Percentiles rank a stretch among this genome's conserved stretches.
Evolutionary conservation across 2,888 invertebrate species (phyloP).

Genomic region (Philhelius pedissequus): DNA sequence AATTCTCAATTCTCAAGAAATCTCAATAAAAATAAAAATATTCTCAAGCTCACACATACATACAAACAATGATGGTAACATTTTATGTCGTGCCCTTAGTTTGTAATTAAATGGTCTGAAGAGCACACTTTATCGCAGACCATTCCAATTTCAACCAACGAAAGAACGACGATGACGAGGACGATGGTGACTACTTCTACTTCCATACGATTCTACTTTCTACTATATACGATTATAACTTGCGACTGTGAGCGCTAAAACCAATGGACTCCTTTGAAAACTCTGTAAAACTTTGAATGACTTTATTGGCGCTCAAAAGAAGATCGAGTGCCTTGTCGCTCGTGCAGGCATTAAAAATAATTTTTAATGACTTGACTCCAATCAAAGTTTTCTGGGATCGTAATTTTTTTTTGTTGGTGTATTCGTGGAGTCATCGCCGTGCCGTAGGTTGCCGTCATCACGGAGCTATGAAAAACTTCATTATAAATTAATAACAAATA

Average conservation of each 20-base stretch:
- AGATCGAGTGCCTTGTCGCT: not conserved
- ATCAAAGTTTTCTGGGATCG: not conserved
- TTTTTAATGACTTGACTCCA: slow-evolving; percentile 38
- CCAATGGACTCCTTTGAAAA: slow-evolving; percentile 28
- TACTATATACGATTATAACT: not conserved
- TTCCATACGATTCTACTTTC: not conserved
- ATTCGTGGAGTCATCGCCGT: not conserved
- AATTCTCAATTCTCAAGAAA: not conserved
- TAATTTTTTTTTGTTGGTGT: not conserved
- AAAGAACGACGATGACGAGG: not conserved
- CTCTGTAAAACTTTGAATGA: slow-evolving; percentile 39
- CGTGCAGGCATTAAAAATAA: slow-evolving; percentile 31
- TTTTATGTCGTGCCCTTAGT: slow-evolving; percentile 25
- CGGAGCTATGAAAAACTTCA: not conserved
- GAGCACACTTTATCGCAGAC: slow-evolving; percentile 45
- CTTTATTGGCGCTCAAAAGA: slow-evolving; percentile 39
- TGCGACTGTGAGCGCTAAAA: not conserved
- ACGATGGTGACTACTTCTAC: not conserved
- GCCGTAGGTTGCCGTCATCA: not conserved
- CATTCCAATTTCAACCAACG: not conserved
- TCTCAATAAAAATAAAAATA: not conserved
- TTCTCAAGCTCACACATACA: not conserved
- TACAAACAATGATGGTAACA: not conserved
- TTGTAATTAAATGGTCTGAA: slow-evolving; percentile 55
- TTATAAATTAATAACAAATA: slow-evolving; percentile 40